Evolutionary conservation across 2,797 vertebrate species (phyloP).

Genomic region (Sternotherus odoratus): DNA sequence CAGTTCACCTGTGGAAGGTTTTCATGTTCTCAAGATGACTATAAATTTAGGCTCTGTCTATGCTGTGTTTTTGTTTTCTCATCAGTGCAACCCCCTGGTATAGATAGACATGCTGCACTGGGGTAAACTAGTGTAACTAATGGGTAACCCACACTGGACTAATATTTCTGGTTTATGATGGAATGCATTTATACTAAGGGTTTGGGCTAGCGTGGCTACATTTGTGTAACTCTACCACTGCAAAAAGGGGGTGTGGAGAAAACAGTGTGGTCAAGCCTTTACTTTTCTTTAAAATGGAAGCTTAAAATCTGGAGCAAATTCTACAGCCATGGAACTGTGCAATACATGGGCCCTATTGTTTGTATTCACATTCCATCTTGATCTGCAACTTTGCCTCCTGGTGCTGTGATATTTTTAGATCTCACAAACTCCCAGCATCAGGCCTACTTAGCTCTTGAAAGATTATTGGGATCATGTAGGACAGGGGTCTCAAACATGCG

Average conservation of each 20-base stretch:
- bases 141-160: fast-evolving
- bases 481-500: too few relatives aligned
- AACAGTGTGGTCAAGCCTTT: fast-evolving
- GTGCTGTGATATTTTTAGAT: fast-evolving
- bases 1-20: not conserved
- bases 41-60: not conserved
- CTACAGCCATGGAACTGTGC: not conserved
- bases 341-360: not conserved
- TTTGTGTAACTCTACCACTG: not conserved
- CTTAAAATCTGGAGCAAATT: not conserved
- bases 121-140: not conserved
- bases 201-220: not conserved
- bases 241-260: not conserved
- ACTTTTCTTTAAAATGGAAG: not conserved
- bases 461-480: not conserved
- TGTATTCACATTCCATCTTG: not conserved
- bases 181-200: not conserved
- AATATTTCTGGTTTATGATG: not conserved
- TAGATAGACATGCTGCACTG: not conserved
- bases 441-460: not conserved
- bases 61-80: not conserved
- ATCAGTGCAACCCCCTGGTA: not conserved
- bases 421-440: not conserved
- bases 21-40: not conserved
- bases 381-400: not conserved